Evolutionary conservation across 2,888 invertebrate genomes (phyloP).

Genomic region (Morinoia aosen): DNA sequence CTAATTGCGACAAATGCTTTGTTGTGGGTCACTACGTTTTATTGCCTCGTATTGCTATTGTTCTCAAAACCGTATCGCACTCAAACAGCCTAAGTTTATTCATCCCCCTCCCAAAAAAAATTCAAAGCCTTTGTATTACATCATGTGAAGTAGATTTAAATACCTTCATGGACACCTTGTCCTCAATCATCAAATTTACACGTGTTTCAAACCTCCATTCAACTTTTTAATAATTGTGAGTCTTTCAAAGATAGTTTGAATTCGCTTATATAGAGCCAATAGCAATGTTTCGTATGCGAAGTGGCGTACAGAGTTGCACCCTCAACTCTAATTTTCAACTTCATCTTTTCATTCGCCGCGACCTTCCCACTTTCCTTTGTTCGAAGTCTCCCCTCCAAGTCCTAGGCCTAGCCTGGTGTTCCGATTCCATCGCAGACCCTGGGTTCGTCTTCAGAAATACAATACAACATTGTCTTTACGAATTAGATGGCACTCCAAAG

Average conservation of each 20-base stretch:
- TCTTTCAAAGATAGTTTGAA: background rate
- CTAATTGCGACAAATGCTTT: constrained; percentile 39
- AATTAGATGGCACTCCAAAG: background rate
- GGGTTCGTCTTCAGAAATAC: constrained; percentile 17
- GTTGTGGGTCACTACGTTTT: constrained; percentile 18
- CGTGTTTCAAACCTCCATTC: background rate
- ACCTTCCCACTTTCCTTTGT: constrained; percentile 43
- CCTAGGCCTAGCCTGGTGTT: constrained; percentile 32
- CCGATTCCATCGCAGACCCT: background rate
- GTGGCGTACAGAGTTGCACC: background rate
- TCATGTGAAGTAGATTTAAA: no score
- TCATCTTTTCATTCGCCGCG: constrained; percentile 38
- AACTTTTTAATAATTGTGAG: background rate
- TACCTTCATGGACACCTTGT: no score
- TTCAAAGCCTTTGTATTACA: no score
- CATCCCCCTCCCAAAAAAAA: background rate
- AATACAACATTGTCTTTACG: background rate
- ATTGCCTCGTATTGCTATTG: constrained; percentile 22
- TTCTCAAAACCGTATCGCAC: background rate
- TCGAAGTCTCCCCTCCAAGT: constrained; percentile 50
- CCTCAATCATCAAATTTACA: no score
- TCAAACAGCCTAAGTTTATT: background rate
- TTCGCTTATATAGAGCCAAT: background rate
- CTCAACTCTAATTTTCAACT: background rate
- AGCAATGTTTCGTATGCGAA: background rate